Evolutionary conservation across 2,888 invertebrate genomes (phyloP).

Genomic region (Sinotaia quadrata): DNA sequence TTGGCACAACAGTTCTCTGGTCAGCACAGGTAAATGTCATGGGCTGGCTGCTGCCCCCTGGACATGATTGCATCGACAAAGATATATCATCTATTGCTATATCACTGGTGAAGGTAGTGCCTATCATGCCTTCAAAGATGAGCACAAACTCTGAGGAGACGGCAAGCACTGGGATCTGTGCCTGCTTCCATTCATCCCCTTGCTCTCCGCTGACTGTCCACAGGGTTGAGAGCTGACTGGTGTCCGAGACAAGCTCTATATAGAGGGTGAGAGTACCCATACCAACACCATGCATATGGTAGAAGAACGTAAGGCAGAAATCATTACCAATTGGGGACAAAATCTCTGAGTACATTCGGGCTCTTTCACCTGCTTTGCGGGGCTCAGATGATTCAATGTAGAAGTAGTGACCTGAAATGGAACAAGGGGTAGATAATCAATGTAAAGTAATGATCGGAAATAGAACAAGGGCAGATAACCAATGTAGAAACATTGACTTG

Average conservation of each 20-base stretch:
- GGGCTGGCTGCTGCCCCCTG: slow-evolving; percentile 4
- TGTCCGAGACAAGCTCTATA: slow-evolving; percentile 48
- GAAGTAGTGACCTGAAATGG: slow-evolving; percentile 56
- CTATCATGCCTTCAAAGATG: slow-evolving; percentile 56
- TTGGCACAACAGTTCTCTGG: not conserved
- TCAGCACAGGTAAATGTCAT: slow-evolving; percentile 4
- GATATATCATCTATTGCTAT: slow-evolving; percentile 63
- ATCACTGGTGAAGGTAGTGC: slow-evolving; percentile 50
- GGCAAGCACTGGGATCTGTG: slow-evolving; percentile 32
- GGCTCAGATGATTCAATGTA: slow-evolving; percentile 73
- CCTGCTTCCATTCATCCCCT: slow-evolving; percentile 50
- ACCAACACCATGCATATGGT: slow-evolving; percentile 61
- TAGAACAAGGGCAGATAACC: too few species aligned
- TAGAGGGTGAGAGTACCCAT: slow-evolving; percentile 61
- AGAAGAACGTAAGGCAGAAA: slow-evolving; percentile 68
- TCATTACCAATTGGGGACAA: slow-evolving; percentile 36
- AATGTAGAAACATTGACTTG: too few species aligned
- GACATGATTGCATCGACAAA: slow-evolving; percentile 48
- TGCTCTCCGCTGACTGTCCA: slow-evolving; percentile 47
- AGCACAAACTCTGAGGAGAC: slow-evolving; percentile 40
- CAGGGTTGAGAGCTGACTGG: slow-evolving; percentile 20
- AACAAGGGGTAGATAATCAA: not conserved
- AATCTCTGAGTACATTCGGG: slow-evolving; percentile 67
- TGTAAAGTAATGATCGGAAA: too few species aligned
- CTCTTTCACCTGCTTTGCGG: slow-evolving; percentile 76